Base-by-base conservation (phyloP, 2,797 vertebrate genomes). In the Petrocephalus schoutedeni region DNA sequence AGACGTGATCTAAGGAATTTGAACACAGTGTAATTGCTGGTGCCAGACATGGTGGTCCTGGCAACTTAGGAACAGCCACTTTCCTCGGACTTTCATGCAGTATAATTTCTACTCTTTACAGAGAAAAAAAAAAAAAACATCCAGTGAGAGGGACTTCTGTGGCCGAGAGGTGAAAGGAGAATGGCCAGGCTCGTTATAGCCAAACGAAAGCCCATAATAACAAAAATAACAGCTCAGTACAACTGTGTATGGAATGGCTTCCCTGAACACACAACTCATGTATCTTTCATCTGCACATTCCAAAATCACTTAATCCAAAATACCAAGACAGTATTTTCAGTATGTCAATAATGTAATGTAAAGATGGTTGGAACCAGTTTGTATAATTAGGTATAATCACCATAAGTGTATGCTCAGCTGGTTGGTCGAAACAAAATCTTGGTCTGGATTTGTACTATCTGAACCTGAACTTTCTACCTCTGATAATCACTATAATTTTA, bases 1-100 rank as follows among this genome's bases (percentile, higher is more conserved):
- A 80, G 74, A 45, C 49, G 74, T 80, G 6, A 80, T 80, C 74
- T 80, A 80, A 80, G 74, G 41, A 4, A 80, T 80, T 80, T 80
- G 32, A 80, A 80, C 74, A 49, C 45, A 36, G 74, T 80, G 74
- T 80, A 41, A 45, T 80, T 80, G 45, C 32, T 80, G 36, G 36
- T 80, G 36, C n/a, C 74, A 80, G 74, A 80, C 41, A 5, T 80
- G 74, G 45, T 49, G 74, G 41, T 80, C 45, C 41, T 8, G 3
- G 19, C 32, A 41, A 16, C 67, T 74, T 12, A 41, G 67, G 19
- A 16, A 74, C 67, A 5, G 36, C 9, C 41, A 80, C 41, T 49
- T 49, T 80, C 74, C 9, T 80, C 41, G 74, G 45, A 80, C 41
- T 80, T 80, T 80, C 6, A 80, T 49, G 41, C 41, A 80, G 41